Base-by-base conservation (phyloP, 2,797 vertebrate genomes). In the Acrossocheilus wenchowensis region DNA sequence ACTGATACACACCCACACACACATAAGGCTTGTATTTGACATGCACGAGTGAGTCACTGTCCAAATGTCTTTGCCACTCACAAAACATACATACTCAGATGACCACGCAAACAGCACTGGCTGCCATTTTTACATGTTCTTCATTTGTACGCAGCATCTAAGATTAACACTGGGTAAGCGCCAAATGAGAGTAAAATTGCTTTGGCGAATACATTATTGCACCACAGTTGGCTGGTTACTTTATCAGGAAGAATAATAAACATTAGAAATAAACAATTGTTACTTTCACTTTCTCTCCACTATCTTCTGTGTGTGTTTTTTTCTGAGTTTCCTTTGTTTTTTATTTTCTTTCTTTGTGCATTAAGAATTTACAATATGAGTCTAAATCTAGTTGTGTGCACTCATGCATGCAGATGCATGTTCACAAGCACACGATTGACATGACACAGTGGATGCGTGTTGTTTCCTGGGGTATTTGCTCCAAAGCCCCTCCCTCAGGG, bases 41-140 rank as follows among this genome's bases (percentile, higher is more conserved):
- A 34, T 50, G 30, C 17, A 66, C 12, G n/a, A 23, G 30, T 81
- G 79, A 69, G 17, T 69, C 62, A 68, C 43, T n/a, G 62, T 36
- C 30, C 41, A 45, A 80, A 64, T 50, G 79, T 36, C 26, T 50
- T 81, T 68, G 62, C 26, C 30, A 34, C 62, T 48, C 62, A 68
- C 19, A 36, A 36, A 36, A 8, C 10, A 68, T 30, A 68, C 17
- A 34, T 43, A 79, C 36, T 12, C 77, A 26, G 77, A 77, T 57
- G 50, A 78, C 6, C 50, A 57, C 50, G 54, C 21, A 39, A 57
- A 77, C 5, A 77, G 17, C 73, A 23, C 21, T n/a, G 52, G 21
- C 34, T 9, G 50, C 30, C 11, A 60, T 78, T 14, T 75, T n/a
- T 69, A 21, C 15, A 11, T 39, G 66, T 69, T 23, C 12, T 78